Base-by-base conservation (phyloP, 2,797 vertebrate species). In the Nasua narica region DNA sequence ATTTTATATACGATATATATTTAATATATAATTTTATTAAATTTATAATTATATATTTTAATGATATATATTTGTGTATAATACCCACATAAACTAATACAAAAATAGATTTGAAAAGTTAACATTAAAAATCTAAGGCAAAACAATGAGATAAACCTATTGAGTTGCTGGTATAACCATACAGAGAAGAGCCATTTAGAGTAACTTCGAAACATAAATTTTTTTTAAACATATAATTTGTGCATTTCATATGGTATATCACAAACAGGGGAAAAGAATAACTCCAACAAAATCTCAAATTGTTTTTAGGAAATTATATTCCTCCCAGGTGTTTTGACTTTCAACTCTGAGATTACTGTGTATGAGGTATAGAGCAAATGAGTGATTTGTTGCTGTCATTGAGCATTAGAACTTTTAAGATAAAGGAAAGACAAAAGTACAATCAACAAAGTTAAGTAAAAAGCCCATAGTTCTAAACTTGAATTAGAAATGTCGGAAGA, bases 81-180 rank as follows among this genome's bases (percentile, higher is more conserved):
- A 25, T 52, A 91, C 35, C 27, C 56, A 40, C n/a, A 50, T 2
- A 87, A 69, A 90, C 25, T 46, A 82, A 87, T 46, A 65, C 2
- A 77, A 91, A 95, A 72, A 72, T 86, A 89, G 58, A 69, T 70
- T 70, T 93, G 35, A 76, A 93, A 82, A 67, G 7, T 23, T 85
- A 67, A 77, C 13, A 10, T 23, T 93, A 77, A 83, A 96, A 60
- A 13, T 52, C 16, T 85, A 52, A 91, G 89, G 69, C 11, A 88
- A 90, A 88, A 76, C 56, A 23, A 48, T 13, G 6, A 91, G 69
- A 72, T 77, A n/a, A 96, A 85, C 19, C 82, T 35, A 88, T 56
- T 54, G 50, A 25, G 18, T 58, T 91, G 5, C 40, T 74, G 35
- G 27, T 54, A 74, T 56, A 65, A 83, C 48, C 56, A 89, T 35